Evolutionary conservation across 1,140 invertebrate species (phyloP).

Genomic region (Lucilia cuprina): DNA sequence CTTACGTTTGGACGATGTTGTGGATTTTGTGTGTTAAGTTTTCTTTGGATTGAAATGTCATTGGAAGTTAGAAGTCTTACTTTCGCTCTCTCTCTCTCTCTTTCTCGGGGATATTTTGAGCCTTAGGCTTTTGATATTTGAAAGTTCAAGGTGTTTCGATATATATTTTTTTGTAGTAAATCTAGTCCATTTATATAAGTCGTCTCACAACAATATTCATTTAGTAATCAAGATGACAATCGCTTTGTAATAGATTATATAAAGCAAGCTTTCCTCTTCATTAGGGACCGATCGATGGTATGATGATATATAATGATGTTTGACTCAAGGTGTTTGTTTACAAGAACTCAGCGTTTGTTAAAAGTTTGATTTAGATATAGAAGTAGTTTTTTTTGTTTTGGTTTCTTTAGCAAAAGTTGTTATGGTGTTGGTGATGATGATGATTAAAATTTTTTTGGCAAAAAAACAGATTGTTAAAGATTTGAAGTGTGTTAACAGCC

Average conservation of each 20-base stretch:
- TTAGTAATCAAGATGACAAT: neutral
- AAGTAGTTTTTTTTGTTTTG: neutral
- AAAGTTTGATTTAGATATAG: neutral
- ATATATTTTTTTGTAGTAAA: neutral
- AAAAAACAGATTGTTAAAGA: too few species aligned
- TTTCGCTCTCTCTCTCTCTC: neutral
- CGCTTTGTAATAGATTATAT: neutral
- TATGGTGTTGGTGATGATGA: neutral
- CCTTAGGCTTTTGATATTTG: too few species aligned
- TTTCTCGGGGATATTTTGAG: neutral
- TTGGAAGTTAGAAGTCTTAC: neutral
- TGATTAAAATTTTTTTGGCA: neutral
- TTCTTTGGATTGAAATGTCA: neutral
- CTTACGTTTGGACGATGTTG: neutral
- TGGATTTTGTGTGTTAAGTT: neutral
- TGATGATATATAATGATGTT: conserved; percentile 1
- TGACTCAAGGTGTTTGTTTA: neutral
- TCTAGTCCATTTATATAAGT: neutral
- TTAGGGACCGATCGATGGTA: neutral
- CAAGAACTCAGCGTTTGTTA: neutral
- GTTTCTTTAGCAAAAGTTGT: neutral
- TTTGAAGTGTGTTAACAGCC: neutral
- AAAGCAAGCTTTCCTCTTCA: neutral
- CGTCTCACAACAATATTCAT: neutral
- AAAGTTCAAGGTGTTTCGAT: too few species aligned